Evolutionary conservation across 1,140 invertebrate species (phyloP), one percentile per base, ranked within the genome.

Genomic region (Drosophila littoralis): DNA sequence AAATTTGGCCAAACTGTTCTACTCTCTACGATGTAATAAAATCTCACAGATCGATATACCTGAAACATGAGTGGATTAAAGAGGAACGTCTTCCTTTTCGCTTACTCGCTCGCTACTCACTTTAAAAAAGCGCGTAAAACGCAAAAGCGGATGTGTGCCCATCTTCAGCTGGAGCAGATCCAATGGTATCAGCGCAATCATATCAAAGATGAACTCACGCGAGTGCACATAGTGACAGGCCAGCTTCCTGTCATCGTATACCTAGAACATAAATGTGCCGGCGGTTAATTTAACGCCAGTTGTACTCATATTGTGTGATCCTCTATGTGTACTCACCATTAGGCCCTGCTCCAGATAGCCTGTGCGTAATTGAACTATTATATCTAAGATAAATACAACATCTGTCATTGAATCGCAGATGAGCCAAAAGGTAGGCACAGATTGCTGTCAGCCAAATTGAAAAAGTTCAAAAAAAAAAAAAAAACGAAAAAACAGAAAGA

Each of bases 11-110:
- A 99, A 38, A 98, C 96, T 0, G 98, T 98, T 70, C 98, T 93
- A 15, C 97, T 98, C 92, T 99, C 98, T 66, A 98, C 97, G 94
- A 99, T 98, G 93, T 99, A 98, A 93, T 98, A 97, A 93, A 98
- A 98, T 93, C 96, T 95, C 83, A 98, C 96, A 57, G 97, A 96
- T 69, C 98, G 94, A 92, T 99, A 98, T 48, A 98, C 95, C 95
- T 97, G 93, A 36, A 28, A 28, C 4, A 28, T 28, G 22, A 5
- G 22, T 5, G 4, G 4, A 28, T 28, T 28, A 28, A 28, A 28
- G 4, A 22, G 22, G 2, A 1, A n/a, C n/a, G n/a, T 2, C 22
- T 22, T 22, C 22, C 3, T 17, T 17, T 17, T 17, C 1, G 17
- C 17, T 1, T 17, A 22, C 22, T 22, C 22, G 2, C 3, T 4